A percentile compares a stretch with the other conserved stretches of the same genome.
These are phyloP conservation scores for Nothoprocta pentlandii DNA, from an alignment of 2,113 vertebrate species.

Conservation along the genomic window DNA sequence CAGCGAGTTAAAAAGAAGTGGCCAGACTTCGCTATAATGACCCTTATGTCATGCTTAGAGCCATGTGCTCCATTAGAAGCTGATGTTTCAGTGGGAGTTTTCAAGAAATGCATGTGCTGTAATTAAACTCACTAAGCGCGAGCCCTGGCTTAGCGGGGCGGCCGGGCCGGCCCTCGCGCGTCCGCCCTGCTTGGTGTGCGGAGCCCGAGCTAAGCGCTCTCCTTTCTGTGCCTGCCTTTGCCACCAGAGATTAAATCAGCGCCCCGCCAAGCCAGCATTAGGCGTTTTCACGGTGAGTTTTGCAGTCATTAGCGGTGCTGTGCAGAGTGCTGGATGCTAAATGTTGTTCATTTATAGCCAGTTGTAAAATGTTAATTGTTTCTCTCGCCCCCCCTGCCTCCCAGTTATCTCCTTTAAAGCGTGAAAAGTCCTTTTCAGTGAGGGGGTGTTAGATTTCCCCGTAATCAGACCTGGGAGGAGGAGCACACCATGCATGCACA, in stretches of 20 bases:
- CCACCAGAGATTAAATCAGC: slow-evolving; percentile 61
- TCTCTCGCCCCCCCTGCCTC: no score
- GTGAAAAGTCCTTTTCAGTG: slow-evolving; percentile 34
- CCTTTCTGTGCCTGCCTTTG: slow-evolving; percentile 7
- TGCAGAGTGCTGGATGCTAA: background rate
- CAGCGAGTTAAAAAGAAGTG: slow-evolving; percentile 19
- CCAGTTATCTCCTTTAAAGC: slow-evolving; percentile 39
- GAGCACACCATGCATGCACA: background rate
- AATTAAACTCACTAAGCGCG: slow-evolving; percentile 73
- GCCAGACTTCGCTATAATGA: slow-evolving; percentile 6
- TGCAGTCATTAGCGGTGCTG: slow-evolving; percentile 41
- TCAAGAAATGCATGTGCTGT: slow-evolving; percentile 45
- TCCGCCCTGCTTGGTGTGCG: slow-evolving; percentile 63
- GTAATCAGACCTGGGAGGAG: slow-evolving; percentile 45
- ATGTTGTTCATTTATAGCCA: slow-evolving; percentile 8
- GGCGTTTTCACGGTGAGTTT: slow-evolving; percentile 20
- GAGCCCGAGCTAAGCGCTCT: slow-evolving; percentile 62
- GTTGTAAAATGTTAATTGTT: slow-evolving; percentile 9
- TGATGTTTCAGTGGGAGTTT: slow-evolving; percentile 29
- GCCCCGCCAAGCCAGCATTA: slow-evolving; percentile 13
- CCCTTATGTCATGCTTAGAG: background rate
- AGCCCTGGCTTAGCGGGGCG: slow-evolving; percentile 22
- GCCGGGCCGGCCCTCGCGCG: background rate
- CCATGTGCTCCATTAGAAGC: slow-evolving; percentile 61
- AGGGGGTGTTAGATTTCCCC: slow-evolving; percentile 48